A percentile compares a stretch with the other conserved stretches of the same genome.
Conservation (phyloP, 2,888 invertebrate genomes). For the Cheiracanthium punctorium region DNA sequence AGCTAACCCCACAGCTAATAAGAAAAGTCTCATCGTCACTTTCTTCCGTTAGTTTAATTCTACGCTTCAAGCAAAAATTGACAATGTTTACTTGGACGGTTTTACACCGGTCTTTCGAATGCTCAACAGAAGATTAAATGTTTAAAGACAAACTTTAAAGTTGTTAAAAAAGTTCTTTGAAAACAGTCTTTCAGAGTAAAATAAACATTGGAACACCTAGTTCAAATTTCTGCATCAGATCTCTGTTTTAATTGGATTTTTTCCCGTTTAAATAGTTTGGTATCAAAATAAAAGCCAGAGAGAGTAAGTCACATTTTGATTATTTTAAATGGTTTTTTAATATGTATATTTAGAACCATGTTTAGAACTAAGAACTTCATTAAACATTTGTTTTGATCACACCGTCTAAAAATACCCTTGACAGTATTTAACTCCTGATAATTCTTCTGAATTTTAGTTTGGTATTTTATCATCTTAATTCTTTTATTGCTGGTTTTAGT, state of each 20-base stretch:
- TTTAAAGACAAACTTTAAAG: constrained; percentile 23
- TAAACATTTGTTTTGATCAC: too few relatives aligned
- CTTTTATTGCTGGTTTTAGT: too few relatives aligned
- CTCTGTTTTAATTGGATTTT: neutral
- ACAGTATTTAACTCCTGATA: too few relatives aligned
- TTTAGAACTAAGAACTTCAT: too few relatives aligned
- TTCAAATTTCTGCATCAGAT: neutral
- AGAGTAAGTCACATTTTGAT: too few relatives aligned
- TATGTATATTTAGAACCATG: too few relatives aligned
- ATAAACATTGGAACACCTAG: neutral
- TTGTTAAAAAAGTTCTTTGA: neutral
- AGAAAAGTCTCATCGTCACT: neutral
- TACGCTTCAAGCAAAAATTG: constrained; percentile 21
- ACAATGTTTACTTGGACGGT: constrained; percentile 11
- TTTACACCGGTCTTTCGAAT: constrained; percentile 27
- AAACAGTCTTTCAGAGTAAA: neutral
- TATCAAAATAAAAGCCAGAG: too few relatives aligned
- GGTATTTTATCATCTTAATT: too few relatives aligned
- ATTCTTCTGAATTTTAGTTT: too few relatives aligned
- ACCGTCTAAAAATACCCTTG: too few relatives aligned
- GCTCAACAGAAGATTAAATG: constrained; percentile 30
- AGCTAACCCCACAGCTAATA: neutral
- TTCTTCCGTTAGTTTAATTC: neutral
- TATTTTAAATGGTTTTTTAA: too few relatives aligned
- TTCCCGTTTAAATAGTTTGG: too few relatives aligned